Evolutionary conservation across 2,888 invertebrate genomes (phyloP).

Genomic region (Ischnus inquisitorius): DNA sequence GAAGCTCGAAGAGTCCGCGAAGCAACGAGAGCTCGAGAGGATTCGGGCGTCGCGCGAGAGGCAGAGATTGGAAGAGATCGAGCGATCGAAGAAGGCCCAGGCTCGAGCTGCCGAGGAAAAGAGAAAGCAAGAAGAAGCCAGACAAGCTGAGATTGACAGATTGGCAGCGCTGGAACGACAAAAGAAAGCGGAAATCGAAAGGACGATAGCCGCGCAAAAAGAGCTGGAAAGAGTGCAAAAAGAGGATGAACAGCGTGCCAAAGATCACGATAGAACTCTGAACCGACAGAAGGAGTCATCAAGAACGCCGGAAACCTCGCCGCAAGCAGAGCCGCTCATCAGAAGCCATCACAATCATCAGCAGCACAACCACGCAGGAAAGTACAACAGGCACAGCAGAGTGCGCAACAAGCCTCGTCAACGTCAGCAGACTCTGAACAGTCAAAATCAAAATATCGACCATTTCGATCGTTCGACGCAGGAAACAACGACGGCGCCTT

Average conservation of each 20-base stretch:
- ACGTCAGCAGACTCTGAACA: constrained; percentile 64
- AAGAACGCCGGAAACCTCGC: constrained; percentile 36
- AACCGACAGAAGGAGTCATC: constrained; percentile 53
- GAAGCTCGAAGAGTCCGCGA: constrained; percentile 79
- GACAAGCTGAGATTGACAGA: constrained; percentile 75
- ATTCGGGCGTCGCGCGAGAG: constrained; percentile 79
- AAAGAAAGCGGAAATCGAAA: constrained; percentile 75
- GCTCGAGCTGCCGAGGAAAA: constrained; percentile 77
- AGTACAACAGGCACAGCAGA: constrained; percentile 69
- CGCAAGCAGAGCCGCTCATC: constrained; percentile 75
- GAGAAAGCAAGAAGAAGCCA: constrained; percentile 73
- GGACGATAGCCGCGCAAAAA: constrained; percentile 71
- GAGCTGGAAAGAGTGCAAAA: constrained; percentile 71
- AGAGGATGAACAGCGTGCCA: constrained; percentile 67
- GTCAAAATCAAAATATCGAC: constrained; percentile 59
- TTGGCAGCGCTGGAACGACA: constrained; percentile 75
- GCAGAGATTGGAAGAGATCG: constrained; percentile 78
- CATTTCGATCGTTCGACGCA: constrained; percentile 50
- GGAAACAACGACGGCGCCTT: constrained; percentile 61
- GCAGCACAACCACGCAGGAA: constrained; percentile 76
- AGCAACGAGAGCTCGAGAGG: constrained; percentile 80
- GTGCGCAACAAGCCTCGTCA: constrained; percentile 71
- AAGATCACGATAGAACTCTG: constrained; percentile 46
- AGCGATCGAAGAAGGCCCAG: constrained; percentile 75
- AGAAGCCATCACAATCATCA: constrained; percentile 76